Base-by-base conservation (phyloP, 1,140 invertebrate species). In the Achatina immaculata region DNA sequence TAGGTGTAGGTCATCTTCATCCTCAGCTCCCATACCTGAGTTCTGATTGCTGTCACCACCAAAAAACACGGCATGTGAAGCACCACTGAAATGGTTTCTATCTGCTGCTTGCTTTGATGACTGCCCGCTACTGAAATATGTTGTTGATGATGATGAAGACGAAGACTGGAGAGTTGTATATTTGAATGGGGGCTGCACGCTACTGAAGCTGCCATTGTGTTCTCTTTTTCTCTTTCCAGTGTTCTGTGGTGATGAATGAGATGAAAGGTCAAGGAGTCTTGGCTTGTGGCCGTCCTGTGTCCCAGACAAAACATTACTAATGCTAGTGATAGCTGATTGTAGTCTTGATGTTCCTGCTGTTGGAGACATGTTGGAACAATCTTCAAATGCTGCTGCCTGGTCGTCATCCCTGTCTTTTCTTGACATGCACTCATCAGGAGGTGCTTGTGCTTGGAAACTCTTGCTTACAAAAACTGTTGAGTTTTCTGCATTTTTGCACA, bases 401-500 rank as follows among this genome's bases (percentile, higher is more conserved):
- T 40, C 62, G 38, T 78, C 42, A 78, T 48, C 76, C 68, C 65
- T 78, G 11, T 78, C 76, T 78, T 81, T 81, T 28, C 58, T 45
- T 62, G 62, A 31, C 3, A 80, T 72, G 11, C 40, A 48, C 34
- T 83, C 62, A 24, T 80, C 82, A 28, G 78, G 24, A 28, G 78
- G 78, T 4, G 78, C 45, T 28, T 80, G 78, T 24, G 84, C 84
- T 51, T 83, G 80, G 65, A 82, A 85, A 51, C 84, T 85, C 71
- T 85, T 83, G 51, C 84, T 85, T 9, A 85, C 81, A 79, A 85
- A 85, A 6, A 83, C 55, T 43, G 82, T 83, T 19, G 80, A 81
- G n/a, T 82, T 81, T 76, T 83, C 80, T 36, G 75, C 82, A 83
- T 83, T 85, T 68, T 81, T 85, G 58, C 84, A 85, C 24, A 85